These are phyloP conservation scores for Pammene aurita DNA, from an alignment of 2,888 invertebrate species.

Conservation along the genomic window DNA sequence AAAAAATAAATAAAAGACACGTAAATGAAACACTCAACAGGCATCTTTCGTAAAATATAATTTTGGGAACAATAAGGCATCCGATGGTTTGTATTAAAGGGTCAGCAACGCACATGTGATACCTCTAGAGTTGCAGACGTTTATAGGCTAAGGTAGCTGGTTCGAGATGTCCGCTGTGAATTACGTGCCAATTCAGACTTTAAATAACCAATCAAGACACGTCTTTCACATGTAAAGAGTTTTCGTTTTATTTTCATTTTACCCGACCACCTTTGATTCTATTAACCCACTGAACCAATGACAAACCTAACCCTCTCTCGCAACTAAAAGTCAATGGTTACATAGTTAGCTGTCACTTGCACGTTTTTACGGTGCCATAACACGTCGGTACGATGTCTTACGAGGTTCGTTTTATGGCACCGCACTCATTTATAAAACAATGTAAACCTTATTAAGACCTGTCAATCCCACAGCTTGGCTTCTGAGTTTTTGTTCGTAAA, in stretches of 20 bases:
- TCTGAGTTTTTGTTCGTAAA: constrained; percentile 13
- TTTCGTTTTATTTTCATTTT: not conserved
- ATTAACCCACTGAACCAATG: not conserved
- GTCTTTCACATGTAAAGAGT: not conserved
- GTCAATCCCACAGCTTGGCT: constrained; percentile 20
- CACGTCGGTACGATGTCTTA: constrained; percentile 52
- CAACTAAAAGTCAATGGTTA: constrained; percentile 68
- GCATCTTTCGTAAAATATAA: too few species aligned
- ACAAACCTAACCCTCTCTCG: constrained; percentile 48
- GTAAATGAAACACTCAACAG: too few species aligned
- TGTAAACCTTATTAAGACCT: constrained; percentile 39
- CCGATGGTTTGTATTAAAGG: too few species aligned
- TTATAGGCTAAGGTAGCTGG: too few species aligned
- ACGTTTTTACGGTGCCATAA: constrained; percentile 70
- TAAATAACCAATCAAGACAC: too few species aligned
- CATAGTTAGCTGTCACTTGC: constrained; percentile 65
- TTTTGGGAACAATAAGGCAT: too few species aligned
- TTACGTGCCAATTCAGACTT: too few species aligned
- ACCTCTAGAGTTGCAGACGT: too few species aligned
- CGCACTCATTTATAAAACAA: constrained; percentile 51
- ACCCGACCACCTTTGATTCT: not conserved
- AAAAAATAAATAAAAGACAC: too few species aligned
- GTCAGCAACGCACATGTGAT: too few species aligned
- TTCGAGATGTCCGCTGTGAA: too few species aligned
- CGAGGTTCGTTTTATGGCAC: constrained; percentile 54